Evolutionary conservation across 2,113 vertebrate species (phyloP).

Genomic region (Etheostoma cragini): DNA sequence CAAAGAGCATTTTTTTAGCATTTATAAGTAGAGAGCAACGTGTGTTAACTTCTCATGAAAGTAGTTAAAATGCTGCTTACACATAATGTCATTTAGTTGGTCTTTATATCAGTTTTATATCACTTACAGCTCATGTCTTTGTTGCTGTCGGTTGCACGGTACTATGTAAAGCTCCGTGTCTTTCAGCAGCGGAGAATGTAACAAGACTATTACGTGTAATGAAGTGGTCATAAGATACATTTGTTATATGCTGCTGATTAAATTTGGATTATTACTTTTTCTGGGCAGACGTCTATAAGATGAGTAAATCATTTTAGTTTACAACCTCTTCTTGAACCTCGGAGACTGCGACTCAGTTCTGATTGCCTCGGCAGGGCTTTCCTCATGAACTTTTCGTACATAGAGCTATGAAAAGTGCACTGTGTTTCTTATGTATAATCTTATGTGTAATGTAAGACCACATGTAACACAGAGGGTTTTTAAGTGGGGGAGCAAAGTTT

Average conservation of each 20-base stretch:
- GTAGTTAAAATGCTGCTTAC: too few species aligned
- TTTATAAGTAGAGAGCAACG: background rate
- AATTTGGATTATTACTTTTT: background rate
- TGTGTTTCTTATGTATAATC: too few species aligned
- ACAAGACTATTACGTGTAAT: background rate
- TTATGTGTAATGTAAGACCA: too few species aligned
- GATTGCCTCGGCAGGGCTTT: background rate
- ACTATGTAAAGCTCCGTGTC: background rate
- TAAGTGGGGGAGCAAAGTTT: too few species aligned
- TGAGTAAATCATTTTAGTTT: background rate
- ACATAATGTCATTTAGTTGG: background rate
- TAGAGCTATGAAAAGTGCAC: too few species aligned
- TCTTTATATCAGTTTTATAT: background rate
- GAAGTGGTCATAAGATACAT: background rate
- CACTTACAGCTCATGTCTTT: background rate
- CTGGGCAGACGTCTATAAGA: background rate
- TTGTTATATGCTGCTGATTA: background rate
- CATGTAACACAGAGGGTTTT: too few species aligned
- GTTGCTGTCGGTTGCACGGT: background rate
- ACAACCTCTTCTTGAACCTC: background rate
- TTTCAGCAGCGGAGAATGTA: background rate
- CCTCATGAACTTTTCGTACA: too few species aligned
- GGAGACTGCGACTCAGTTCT: background rate
- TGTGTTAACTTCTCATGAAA: background rate
- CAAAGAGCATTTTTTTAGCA: background rate